These are phyloP conservation scores for Drosophila takahashii DNA, from an alignment of 1,140 invertebrate genomes.

Conservation along the genomic window DNA sequence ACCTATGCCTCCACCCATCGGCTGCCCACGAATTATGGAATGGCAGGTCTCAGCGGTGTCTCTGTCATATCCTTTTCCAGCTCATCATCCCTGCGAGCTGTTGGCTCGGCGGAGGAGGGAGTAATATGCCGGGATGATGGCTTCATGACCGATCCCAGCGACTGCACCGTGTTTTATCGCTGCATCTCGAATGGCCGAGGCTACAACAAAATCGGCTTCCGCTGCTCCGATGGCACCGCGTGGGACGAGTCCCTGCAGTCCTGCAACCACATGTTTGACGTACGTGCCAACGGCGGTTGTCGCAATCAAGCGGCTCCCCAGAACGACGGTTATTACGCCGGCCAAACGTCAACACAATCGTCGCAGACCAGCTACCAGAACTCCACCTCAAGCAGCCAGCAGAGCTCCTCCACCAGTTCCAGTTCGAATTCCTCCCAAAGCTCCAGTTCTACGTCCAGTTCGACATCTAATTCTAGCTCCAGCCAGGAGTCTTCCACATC, in stretches of 20 bases:
- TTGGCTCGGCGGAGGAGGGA: conserved; percentile 27
- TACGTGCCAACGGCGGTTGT: conserved; percentile 84
- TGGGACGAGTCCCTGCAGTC: conserved; percentile 89
- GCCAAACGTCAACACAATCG: conserved; percentile 67
- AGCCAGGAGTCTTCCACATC: conserved; percentile 54
- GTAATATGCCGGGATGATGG: conserved; percentile 86
- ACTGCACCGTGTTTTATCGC: conserved; percentile 92
- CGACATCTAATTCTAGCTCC: conserved; percentile 28
- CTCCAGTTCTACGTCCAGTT: conserved; percentile 50
- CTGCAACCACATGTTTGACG: conserved; percentile 89
- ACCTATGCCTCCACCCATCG: conserved; percentile 67
- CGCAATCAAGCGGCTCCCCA: conserved; percentile 79
- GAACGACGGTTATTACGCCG: conserved; percentile 75
- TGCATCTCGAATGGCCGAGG: conserved; percentile 88
- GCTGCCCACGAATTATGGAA: conserved; percentile 76
- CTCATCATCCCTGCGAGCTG: conserved; percentile 66
- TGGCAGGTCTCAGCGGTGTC: conserved; percentile 79
- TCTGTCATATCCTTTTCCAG: conserved; percentile 81
- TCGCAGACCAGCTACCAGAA: conserved; percentile 76
- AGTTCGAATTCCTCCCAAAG: too few relatives aligned
- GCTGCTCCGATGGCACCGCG: conserved; percentile 89
- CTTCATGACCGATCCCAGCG: conserved; percentile 88
- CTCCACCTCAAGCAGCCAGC: conserved; percentile 79
- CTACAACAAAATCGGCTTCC: conserved; percentile 88
- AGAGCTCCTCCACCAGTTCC: conserved; percentile 60